phyloP scores from a whole-genome alignment of 2,888 invertebrate species.

The Ichneumon xanthorius region DNA sequence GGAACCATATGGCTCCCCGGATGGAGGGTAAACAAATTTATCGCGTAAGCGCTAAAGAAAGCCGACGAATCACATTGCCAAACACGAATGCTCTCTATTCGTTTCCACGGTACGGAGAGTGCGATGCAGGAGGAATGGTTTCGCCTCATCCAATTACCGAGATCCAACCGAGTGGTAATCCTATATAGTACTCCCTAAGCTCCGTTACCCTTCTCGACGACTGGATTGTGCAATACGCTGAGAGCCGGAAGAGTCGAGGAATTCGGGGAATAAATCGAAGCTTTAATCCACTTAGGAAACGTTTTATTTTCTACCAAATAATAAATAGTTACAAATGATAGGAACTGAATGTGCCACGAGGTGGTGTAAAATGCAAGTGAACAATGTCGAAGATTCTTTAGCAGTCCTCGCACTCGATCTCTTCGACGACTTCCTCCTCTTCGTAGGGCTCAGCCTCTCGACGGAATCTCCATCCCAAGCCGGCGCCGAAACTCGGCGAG shows the following conservation, averaged over 20 bases:
- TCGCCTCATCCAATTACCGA: slow-evolving; percentile 49
- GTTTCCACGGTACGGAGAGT: slow-evolving; percentile 1
- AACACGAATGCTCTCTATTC: slow-evolving; percentile 2
- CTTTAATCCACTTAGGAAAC: neutral
- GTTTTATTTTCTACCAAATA: neutral
- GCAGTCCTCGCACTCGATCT: neutral
- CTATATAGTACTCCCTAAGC: slow-evolving; percentile 29
- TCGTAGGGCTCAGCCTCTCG: slow-evolving; percentile 52
- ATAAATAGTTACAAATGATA: slow-evolving; percentile 4
- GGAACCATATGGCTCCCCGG: neutral
- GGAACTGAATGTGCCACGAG: slow-evolving; percentile 10
- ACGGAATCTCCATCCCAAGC: slow-evolving; percentile 68
- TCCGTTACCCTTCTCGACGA: slow-evolving; percentile 19
- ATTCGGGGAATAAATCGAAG: neutral
- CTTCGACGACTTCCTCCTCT: slow-evolving; percentile 26
- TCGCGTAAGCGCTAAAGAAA: neutral
- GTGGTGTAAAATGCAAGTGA: neutral
- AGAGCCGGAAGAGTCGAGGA: neutral
- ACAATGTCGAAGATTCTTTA: slow-evolving; percentile 10
- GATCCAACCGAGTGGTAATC: slow-evolving; percentile 38
- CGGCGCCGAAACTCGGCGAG: slow-evolving; percentile 59
- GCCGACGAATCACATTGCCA: slow-evolving; percentile 1
- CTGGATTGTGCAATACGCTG: neutral
- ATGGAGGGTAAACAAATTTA: neutral
- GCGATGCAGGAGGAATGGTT: slow-evolving; percentile 27